phyloP scores from a whole-genome alignment of 2,888 invertebrate species.

The Caenorhabditis afra region DNA sequence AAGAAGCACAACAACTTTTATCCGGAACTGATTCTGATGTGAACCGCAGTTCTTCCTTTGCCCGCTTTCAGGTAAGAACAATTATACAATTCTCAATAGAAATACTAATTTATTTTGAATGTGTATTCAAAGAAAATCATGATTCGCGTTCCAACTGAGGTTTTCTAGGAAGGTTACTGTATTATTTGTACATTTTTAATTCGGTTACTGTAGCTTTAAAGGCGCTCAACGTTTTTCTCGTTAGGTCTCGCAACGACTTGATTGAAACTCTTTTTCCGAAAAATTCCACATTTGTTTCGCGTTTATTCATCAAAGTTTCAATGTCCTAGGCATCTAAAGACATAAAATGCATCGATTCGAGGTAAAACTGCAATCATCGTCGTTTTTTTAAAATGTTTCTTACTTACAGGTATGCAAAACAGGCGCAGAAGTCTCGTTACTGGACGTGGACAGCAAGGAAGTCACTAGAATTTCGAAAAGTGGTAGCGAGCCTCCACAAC shows the following conservation, averaged over 20 bases:
- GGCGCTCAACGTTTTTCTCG: slow-evolving; percentile 11
- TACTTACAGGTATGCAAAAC: slow-evolving; percentile 58
- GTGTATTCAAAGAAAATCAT: too few relatives aligned
- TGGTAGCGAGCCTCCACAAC: slow-evolving; percentile 54
- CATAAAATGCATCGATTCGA: slow-evolving; percentile 20
- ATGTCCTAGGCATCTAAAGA: neutral
- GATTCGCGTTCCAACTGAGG: too few relatives aligned
- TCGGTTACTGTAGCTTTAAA: slow-evolving; percentile 14
- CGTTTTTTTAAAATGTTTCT: slow-evolving; percentile 1
- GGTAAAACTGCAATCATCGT: slow-evolving; percentile 18
- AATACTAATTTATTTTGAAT: too few relatives aligned
- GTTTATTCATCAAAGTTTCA: neutral
- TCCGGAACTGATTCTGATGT: slow-evolving; percentile 14
- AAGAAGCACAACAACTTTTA: slow-evolving; percentile 49
- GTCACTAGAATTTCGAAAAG: slow-evolving; percentile 46
- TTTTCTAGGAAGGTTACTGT: too few relatives aligned
- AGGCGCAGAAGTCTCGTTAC: slow-evolving; percentile 1
- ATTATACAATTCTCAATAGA: neutral
- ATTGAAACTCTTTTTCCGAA: slow-evolving; percentile 4
- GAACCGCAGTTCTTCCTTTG: slow-evolving; percentile 42
- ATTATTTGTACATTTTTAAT: too few relatives aligned
- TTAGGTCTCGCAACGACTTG: neutral
- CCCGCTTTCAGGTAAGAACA: slow-evolving; percentile 48
- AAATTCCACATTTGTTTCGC: neutral
- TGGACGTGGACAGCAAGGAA: neutral